Conservation (phyloP, 1,140 invertebrate genomes). For the Holotrichia oblita region DNA sequence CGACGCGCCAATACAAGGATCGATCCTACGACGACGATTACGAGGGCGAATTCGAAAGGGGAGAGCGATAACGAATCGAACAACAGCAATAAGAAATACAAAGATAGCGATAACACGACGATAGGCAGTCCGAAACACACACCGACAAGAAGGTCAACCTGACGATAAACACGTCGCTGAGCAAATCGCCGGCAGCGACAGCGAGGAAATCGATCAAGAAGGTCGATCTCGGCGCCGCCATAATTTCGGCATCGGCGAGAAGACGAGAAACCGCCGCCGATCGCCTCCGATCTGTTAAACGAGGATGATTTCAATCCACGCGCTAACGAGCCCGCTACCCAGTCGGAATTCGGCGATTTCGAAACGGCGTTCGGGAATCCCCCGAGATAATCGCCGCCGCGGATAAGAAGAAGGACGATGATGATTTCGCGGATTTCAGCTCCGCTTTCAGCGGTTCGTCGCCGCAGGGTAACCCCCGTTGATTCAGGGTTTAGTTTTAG, state of each 20-base stretch:
- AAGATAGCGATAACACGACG: slow-evolving; percentile 52
- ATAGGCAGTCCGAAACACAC: slow-evolving; percentile 48
- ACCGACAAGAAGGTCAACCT: slow-evolving; percentile 57
- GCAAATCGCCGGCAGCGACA: slow-evolving; percentile 57
- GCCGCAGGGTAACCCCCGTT: too few relatives aligned
- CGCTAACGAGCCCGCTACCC: slow-evolving; percentile 54
- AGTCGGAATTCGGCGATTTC: slow-evolving; percentile 83
- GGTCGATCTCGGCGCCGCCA: slow-evolving; percentile 89
- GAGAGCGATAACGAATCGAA: slow-evolving; percentile 68
- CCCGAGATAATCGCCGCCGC: too few relatives aligned
- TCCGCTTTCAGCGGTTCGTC: slow-evolving; percentile 68
- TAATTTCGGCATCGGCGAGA: slow-evolving; percentile 73
- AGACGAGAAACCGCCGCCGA: slow-evolving; percentile 44
- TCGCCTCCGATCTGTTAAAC: slow-evolving; percentile 53
- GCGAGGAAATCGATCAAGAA: slow-evolving; percentile 66
- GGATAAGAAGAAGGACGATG: slow-evolving; percentile 57
- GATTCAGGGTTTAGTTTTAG: too few relatives aligned
- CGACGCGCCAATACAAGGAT: slow-evolving; percentile 52
- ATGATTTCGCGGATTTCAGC: slow-evolving; percentile 80
- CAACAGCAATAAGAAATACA: slow-evolving; percentile 52
- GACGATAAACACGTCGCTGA: slow-evolving; percentile 53
- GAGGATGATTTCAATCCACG: slow-evolving; percentile 68
- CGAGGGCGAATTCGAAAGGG: slow-evolving; percentile 74
- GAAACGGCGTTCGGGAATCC: slow-evolving; percentile 71
- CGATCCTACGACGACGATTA: slow-evolving; percentile 64